phyloP scores from a whole-genome alignment of 2,113 vertebrate species.

The Sylvietta virens region DNA sequence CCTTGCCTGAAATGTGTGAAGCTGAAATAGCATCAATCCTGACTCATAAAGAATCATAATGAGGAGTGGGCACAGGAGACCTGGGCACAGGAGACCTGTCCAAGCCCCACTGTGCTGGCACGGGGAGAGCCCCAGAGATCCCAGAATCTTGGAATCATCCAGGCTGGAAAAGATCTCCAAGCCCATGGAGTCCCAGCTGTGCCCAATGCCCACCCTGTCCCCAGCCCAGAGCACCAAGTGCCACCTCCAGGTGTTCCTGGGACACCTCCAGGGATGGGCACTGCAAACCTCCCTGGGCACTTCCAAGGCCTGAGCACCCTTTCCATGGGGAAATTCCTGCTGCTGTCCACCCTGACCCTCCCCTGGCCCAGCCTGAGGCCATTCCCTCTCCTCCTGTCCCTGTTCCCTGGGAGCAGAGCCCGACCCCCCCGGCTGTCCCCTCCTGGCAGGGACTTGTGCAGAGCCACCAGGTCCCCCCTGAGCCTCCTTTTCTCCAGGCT shows the following conservation, averaged over 20 bases:
- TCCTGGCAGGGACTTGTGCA: neutral
- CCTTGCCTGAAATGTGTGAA: accelerated
- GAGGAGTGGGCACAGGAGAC: accelerated
- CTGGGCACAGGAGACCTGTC: neutral
- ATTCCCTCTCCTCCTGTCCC: neutral
- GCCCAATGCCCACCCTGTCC: no score
- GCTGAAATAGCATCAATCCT: neutral
- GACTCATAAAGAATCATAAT: accelerated
- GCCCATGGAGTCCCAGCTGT: accelerated
- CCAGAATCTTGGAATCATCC: neutral
- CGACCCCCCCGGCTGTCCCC: accelerated
- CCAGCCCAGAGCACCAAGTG: neutral
- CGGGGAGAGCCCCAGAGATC: neutral
- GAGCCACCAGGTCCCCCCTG: neutral
- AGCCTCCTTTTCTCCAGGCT: neutral
- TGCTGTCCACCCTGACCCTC: accelerated
- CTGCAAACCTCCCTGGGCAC: neutral
- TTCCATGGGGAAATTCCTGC: neutral
- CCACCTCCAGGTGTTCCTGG: accelerated
- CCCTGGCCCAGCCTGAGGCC: neutral
- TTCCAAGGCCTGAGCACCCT: accelerated
- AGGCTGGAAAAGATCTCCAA: accelerated
- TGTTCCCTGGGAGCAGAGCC: neutral
- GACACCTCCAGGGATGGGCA: neutral
- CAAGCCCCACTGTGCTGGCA: neutral